These are phyloP conservation scores for Clanis bilineata DNA, from an alignment of 2,888 invertebrate species.

Conservation along the genomic window DNA sequence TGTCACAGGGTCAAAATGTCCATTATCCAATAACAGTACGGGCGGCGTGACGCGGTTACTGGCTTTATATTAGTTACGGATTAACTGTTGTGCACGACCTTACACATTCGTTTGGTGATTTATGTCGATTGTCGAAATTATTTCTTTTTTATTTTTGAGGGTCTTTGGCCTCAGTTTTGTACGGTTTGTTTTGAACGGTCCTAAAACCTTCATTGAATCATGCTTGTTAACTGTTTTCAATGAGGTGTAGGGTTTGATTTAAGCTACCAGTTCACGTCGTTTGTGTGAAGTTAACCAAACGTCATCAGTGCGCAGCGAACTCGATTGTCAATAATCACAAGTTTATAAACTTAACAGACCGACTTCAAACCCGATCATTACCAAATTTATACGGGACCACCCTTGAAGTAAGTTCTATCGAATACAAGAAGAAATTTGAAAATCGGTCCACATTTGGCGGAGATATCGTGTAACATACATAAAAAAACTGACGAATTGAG, in stretches of 20 bases:
- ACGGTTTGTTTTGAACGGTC: neutral
- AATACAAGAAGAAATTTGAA: too few species aligned
- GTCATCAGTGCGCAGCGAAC: too few species aligned
- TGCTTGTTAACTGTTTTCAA: neutral
- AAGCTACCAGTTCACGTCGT: too few species aligned
- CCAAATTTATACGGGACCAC: too few species aligned
- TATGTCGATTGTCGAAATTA: neutral
- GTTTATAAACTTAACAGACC: too few species aligned
- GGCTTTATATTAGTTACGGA: conserved; percentile 6
- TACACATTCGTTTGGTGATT: neutral
- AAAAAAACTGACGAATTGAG: too few species aligned
- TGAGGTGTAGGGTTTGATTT: neutral
- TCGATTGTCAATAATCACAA: too few species aligned
- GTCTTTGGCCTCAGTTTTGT: neutral
- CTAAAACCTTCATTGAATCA: neutral
- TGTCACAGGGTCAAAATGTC: conserved; percentile 16
- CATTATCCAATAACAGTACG: conserved; percentile 8
- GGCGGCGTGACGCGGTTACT: conserved; percentile 3
- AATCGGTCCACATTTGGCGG: too few species aligned
- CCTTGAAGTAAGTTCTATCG: too few species aligned
- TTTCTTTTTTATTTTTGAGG: neutral
- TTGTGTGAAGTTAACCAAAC: too few species aligned
- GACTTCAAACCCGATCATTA: too few species aligned
- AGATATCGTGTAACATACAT: too few species aligned
- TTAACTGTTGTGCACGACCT: conserved; percentile 1